phyloP scores from a whole-genome alignment of 2,888 invertebrate species.

The Leptura quadrifasciata region DNA sequence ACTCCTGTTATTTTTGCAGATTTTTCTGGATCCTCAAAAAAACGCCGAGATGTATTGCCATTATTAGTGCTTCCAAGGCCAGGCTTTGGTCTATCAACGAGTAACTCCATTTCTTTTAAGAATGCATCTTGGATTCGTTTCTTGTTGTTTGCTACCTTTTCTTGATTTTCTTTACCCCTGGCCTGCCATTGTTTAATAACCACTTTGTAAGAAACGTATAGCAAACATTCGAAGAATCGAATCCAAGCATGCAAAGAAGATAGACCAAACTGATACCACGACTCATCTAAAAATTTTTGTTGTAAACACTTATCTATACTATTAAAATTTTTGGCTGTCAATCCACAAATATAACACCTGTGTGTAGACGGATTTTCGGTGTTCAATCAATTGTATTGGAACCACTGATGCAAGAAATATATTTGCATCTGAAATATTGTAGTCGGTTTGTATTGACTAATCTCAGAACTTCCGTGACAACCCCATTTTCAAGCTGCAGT shows the following conservation, averaged over 20 bases:
- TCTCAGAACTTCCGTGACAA: conserved; percentile 13
- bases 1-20: conserved; percentile 45
- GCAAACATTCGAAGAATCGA: conserved; percentile 12
- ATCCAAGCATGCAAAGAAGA: conserved; percentile 19
- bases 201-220: conserved; percentile 16
- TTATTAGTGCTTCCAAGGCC: conserved; percentile 54
- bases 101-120: conserved; percentile 21
- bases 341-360: no score
- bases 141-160: no score
- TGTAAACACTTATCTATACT: neutral
- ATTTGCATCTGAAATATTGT: neutral
- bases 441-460: conserved; percentile 3
- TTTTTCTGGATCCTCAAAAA: conserved; percentile 47
- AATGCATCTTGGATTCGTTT: conserved; percentile 34
- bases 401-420: neutral
- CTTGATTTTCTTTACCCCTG: no score
- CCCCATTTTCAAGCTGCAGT: conserved; percentile 4
- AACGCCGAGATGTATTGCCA: conserved; percentile 55
- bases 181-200: no score
- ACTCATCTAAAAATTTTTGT: neutral
- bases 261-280: conserved; percentile 2
- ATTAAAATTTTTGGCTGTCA: conserved; percentile 5
- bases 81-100: conserved; percentile 51
- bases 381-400: neutral
- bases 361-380: no score